These are phyloP conservation scores for Neuroterus valhalla DNA, from an alignment of 1,140 invertebrate genomes.

Conservation along the genomic window DNA sequence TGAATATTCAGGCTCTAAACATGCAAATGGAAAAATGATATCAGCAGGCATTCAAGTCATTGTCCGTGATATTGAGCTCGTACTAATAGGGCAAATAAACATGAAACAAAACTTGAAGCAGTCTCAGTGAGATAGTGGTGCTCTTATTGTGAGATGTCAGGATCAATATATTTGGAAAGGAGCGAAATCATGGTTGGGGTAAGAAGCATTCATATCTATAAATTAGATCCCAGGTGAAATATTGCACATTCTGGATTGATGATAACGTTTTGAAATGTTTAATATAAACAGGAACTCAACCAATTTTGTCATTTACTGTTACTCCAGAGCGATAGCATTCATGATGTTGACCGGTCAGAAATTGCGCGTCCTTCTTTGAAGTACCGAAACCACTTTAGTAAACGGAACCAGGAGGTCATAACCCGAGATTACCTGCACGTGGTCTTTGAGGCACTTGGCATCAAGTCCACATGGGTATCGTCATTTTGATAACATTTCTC, in stretches of 20 bases:
- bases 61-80: no score
- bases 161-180: no score
- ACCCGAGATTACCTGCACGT: conserved; percentile 23
- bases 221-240: background rate
- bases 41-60: no score
- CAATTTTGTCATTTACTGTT: conserved; percentile 19
- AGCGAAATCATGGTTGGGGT: background rate
- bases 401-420: conserved; percentile 23
- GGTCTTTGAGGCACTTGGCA: background rate
- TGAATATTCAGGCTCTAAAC: no score
- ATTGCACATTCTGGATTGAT: background rate
- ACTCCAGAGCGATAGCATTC: background rate
- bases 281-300: background rate
- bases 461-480: background rate
- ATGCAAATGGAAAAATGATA: no score
- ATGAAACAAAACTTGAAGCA: no score
- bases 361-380: conserved; percentile 15
- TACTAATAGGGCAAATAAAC: no score
- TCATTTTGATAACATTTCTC: conserved; percentile 1
- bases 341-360: conserved; percentile 3
- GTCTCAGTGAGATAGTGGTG: no score
- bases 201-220: background rate
- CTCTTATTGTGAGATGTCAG: no score
- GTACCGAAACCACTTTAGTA: conserved; percentile 11
- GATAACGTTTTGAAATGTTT: background rate